A percentile compares a stretch with the other conserved stretches of the same genome.
Evolutionary conservation across 2,113 vertebrate species (phyloP).

Genomic region (Jacana jacana): DNA sequence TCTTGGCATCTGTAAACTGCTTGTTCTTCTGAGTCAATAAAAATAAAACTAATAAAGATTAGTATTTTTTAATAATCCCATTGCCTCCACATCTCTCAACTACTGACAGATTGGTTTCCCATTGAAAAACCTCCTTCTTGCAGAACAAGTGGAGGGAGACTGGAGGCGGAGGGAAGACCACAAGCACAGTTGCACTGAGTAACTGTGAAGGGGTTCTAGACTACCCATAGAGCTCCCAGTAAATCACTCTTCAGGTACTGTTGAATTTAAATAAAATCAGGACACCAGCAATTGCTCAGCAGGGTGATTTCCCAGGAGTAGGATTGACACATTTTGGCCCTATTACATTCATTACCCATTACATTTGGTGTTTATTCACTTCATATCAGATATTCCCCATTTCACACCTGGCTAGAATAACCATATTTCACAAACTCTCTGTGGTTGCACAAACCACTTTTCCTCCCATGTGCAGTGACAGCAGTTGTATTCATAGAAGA

Average conservation of each 20-base stretch:
- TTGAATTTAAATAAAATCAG: not conserved
- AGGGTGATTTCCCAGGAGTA: not conserved
- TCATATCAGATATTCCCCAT: not conserved
- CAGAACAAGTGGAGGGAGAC: not conserved
- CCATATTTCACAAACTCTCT: not conserved
- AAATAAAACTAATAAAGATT: not conserved
- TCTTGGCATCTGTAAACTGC: not conserved
- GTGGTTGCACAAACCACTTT: slow-evolving; percentile 48
- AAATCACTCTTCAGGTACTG: not conserved
- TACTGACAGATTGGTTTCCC: not conserved
- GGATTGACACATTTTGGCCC: not conserved
- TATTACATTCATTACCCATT: not conserved
- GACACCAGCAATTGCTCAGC: not conserved
- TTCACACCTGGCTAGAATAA: not conserved
- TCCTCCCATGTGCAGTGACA: slow-evolving; percentile 45
- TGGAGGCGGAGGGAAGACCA: not conserved
- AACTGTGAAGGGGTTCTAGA: not conserved
- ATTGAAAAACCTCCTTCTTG: not conserved
- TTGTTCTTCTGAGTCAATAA: not conserved
- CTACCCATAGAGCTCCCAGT: not conserved
- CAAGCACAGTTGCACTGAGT: not conserved
- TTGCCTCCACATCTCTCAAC: not conserved
- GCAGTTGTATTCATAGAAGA: slow-evolving; percentile 51
- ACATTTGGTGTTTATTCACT: not conserved
- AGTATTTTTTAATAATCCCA: not conserved